These are phyloP conservation scores for Orestias chungarensis DNA, from an alignment of 2,797 vertebrate genomes.

Conservation along the genomic window DNA sequence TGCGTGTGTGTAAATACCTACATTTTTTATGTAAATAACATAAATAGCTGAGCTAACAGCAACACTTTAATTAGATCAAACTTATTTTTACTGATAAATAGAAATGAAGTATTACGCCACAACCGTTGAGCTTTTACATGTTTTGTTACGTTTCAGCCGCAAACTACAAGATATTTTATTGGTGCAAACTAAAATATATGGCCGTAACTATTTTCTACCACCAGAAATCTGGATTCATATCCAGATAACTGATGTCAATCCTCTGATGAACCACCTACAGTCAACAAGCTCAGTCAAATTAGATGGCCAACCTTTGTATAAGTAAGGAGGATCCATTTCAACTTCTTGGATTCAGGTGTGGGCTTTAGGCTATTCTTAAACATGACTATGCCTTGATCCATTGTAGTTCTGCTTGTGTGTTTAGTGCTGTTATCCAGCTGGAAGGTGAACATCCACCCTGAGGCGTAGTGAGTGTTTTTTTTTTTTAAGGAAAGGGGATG, in stretches of 20 bases:
- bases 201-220: not conserved
- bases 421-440: not conserved
- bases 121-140: not conserved
- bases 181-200: not conserved
- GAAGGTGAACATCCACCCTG: not conserved
- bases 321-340: too few species aligned
- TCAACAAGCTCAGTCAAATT: not conserved
- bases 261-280: too few species aligned
- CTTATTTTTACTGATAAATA: not conserved
- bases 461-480: too few species aligned
- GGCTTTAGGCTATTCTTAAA: not conserved
- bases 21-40: constrained; percentile 3
- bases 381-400: not conserved
- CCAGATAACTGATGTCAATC: too few species aligned
- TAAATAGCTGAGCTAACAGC: not conserved
- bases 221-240: not conserved
- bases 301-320: not conserved
- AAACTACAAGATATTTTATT: not conserved
- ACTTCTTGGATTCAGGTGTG: not conserved
- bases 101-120: not conserved
- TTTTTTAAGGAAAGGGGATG: too few species aligned
- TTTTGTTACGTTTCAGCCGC: not conserved
- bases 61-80: not conserved
- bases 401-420: not conserved
- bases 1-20: not conserved